phyloP scores from a whole-genome alignment of 2,888 invertebrate genomes.

The Troides helena region DNA sequence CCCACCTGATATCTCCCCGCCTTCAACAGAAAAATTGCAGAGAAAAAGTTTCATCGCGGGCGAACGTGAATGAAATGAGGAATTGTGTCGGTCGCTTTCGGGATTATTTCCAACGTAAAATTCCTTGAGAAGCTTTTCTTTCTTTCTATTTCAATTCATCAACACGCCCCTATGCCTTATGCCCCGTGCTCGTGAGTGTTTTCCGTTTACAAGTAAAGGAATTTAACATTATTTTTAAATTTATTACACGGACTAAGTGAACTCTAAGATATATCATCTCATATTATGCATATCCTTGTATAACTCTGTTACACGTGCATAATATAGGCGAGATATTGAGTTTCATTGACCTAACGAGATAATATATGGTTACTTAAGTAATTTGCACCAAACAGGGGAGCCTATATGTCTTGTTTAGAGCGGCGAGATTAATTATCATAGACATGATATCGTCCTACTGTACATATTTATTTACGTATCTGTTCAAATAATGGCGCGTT shows the following conservation, averaged over 20 bases:
- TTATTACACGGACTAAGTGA: background rate
- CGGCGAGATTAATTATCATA: slow-evolving; percentile 48
- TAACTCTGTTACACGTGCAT: slow-evolving; percentile 30
- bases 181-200: slow-evolving; percentile 35
- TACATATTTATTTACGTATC: slow-evolving; percentile 4
- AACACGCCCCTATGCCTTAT: slow-evolving; percentile 48
- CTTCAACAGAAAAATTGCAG: slow-evolving; percentile 79
- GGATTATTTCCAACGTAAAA: slow-evolving; percentile 75
- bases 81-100: slow-evolving; percentile 76
- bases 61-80: slow-evolving; percentile 80
- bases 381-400: slow-evolving; percentile 45
- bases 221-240: slow-evolving; percentile 1
- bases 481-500: background rate
- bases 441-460: slow-evolving; percentile 30
- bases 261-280: background rate
- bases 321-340: slow-evolving; percentile 42
- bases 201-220: slow-evolving; percentile 24
- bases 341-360: slow-evolving; percentile 47
- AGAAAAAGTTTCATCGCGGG: slow-evolving; percentile 80
- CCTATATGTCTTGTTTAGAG: slow-evolving; percentile 48
- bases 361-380: slow-evolving; percentile 54
- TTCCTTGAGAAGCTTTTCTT: slow-evolving; percentile 70
- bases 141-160: slow-evolving; percentile 74
- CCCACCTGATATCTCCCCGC: slow-evolving; percentile 78
- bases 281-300: background rate